These are phyloP conservation scores for Myotis yumanensis DNA, from an alignment of 2,113 vertebrate genomes.

Conservation along the genomic window DNA sequence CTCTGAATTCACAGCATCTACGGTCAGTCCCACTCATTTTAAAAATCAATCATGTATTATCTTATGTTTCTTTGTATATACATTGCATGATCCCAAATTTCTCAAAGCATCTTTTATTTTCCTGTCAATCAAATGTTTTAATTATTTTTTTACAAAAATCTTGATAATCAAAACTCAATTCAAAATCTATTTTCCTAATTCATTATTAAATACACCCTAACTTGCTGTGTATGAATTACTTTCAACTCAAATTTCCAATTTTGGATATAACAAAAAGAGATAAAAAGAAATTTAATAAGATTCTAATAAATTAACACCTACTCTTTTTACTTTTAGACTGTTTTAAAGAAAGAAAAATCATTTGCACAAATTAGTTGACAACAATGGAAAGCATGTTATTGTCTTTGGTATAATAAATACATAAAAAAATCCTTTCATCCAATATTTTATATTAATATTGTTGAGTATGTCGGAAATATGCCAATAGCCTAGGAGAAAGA, in stretches of 20 bases:
- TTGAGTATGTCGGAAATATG: background rate
- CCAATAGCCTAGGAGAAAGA: background rate
- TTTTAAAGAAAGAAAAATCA: constrained; percentile 34
- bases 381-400: background rate
- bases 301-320: background rate
- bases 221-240: background rate
- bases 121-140: constrained; percentile 12
- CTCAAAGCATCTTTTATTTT: constrained; percentile 42
- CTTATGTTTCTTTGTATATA: background rate
- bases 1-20: background rate
- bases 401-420: background rate
- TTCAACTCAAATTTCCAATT: constrained; percentile 45
- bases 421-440: background rate
- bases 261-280: background rate
- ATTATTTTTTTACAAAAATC: background rate
- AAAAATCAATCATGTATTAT: background rate
- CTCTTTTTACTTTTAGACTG: background rate
- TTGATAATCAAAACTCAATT: constrained; percentile 26
- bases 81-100: background rate
- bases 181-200: constrained; percentile 1
- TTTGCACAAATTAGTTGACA: constrained; percentile 15
- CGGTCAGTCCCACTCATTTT: background rate
- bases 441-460: background rate
- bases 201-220: background rate
- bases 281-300: constrained; percentile 58